Conservation (phyloP, 2,797 vertebrate genomes). For the Cacajao melanocephalus region DNA sequence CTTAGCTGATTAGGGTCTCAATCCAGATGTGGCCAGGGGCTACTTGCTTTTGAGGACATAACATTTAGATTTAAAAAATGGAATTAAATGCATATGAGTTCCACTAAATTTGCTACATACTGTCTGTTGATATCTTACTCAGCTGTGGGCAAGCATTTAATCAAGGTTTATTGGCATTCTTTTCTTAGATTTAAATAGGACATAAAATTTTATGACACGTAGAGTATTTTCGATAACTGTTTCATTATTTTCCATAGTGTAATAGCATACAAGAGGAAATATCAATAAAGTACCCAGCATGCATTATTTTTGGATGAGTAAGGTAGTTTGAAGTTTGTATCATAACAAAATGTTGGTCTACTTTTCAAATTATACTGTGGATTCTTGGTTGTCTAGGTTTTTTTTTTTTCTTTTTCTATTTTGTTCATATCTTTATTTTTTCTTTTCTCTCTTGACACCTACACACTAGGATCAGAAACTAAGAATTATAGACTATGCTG, state of each 20-base stretch:
- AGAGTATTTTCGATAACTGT: constrained; percentile 82
- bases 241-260: constrained; percentile 83
- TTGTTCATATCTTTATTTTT: background rate
- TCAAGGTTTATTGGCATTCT: constrained; percentile 85
- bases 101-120: constrained; percentile 74
- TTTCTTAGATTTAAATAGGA: constrained; percentile 84
- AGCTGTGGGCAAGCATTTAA: constrained; percentile 82
- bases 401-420: background rate
- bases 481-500: background rate
- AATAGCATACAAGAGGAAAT: constrained; percentile 77
- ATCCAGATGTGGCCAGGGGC: constrained; percentile 56
- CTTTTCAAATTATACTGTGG: background rate
- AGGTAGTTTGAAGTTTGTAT: constrained; percentile 39
- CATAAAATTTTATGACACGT: constrained; percentile 83
- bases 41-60: constrained; percentile 60
- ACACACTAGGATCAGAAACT: background rate
- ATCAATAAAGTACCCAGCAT: constrained; percentile 73
- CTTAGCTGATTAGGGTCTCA: constrained; percentile 67
- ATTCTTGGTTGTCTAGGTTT: background rate
- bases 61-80: constrained; percentile 76
- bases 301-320: constrained; percentile 59
- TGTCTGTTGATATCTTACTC: constrained; percentile 78
- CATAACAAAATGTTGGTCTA: background rate
- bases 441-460: background rate
- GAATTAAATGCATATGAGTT: constrained; percentile 77